These are phyloP conservation scores for Caradrina kadenii DNA, from an alignment of 2,888 invertebrate genomes.

Conservation along the genomic window DNA sequence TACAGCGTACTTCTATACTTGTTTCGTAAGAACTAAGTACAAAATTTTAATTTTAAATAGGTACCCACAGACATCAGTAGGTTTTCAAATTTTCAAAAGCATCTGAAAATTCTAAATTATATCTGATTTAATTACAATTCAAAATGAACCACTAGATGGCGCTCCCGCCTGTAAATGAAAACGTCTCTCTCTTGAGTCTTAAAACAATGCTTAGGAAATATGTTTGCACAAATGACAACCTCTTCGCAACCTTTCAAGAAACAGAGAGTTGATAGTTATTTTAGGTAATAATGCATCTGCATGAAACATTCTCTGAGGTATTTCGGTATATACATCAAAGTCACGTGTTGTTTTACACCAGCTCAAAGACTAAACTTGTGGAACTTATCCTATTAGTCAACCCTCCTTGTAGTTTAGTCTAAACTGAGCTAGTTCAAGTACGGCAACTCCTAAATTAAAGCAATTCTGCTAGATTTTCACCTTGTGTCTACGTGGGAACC, in stretches of 20 bases:
- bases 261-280: background rate
- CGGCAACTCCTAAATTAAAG: conserved; percentile 60
- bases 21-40: too few relatives aligned
- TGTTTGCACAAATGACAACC: background rate
- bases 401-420: conserved; percentile 48
- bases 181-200: background rate
- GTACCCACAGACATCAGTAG: too few relatives aligned
- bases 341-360: conserved; percentile 47
- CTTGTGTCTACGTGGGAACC: conserved; percentile 44
- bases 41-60: too few relatives aligned
- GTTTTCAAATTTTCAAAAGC: background rate
- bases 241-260: background rate
- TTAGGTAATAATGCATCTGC: conserved; percentile 22
- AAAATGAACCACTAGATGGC: background rate
- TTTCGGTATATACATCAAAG: conserved; percentile 40
- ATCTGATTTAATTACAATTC: background rate
- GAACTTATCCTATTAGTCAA: conserved; percentile 64
- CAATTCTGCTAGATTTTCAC: conserved; percentile 54
- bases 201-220: background rate
- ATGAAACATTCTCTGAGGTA: conserved; percentile 24
- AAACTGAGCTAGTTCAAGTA: conserved; percentile 59
- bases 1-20: background rate
- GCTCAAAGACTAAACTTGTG: conserved; percentile 57
- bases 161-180: background rate
- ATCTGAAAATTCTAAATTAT: background rate